A percentile compares a stretch with the other conserved stretches of the same genome.
phyloP scores from a whole-genome alignment of 2,113 vertebrate species.

The Microtus richardsoni region DNA sequence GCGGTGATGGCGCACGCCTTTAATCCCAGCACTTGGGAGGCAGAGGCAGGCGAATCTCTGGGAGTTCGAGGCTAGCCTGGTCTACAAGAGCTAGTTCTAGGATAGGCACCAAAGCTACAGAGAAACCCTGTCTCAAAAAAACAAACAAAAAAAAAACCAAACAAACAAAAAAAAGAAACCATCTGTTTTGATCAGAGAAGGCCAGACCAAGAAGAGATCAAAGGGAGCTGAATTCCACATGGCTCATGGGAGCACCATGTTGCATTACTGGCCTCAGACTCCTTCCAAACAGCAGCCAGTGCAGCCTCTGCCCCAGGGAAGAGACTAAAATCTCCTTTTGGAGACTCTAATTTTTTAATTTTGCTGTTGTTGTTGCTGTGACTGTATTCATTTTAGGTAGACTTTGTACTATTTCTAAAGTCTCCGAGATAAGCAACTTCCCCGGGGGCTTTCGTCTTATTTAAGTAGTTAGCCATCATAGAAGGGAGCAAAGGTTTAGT shows the following conservation, averaged over 20 bases:
- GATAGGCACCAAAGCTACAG: too few relatives aligned
- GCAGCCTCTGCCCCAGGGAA: accelerated
- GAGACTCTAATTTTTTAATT: background rate
- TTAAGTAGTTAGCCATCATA: background rate
- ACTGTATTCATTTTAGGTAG: background rate
- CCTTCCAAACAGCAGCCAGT: too few relatives aligned
- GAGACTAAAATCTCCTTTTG: background rate
- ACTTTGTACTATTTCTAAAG: background rate
- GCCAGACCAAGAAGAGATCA: background rate
- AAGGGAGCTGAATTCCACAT: background rate
- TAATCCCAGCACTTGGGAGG: too few relatives aligned
- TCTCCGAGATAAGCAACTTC: background rate
- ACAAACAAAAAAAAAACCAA: too few relatives aligned
- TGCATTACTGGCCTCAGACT: background rate
- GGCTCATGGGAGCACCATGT: background rate
- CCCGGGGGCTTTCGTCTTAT: background rate
- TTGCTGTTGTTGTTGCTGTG: background rate
- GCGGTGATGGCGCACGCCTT: too few relatives aligned
- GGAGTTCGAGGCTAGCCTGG: too few relatives aligned
- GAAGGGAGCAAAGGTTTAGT: background rate
- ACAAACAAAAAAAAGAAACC: too few relatives aligned
- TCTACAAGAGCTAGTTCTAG: too few relatives aligned
- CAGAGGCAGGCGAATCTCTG: too few relatives aligned
- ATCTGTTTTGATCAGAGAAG: background rate
- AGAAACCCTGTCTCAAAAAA: too few relatives aligned